Evolutionary conservation across 2,888 invertebrate species (phyloP), one percentile per base, ranked within the genome.

Genomic region (Sarcophaga carnaria): DNA sequence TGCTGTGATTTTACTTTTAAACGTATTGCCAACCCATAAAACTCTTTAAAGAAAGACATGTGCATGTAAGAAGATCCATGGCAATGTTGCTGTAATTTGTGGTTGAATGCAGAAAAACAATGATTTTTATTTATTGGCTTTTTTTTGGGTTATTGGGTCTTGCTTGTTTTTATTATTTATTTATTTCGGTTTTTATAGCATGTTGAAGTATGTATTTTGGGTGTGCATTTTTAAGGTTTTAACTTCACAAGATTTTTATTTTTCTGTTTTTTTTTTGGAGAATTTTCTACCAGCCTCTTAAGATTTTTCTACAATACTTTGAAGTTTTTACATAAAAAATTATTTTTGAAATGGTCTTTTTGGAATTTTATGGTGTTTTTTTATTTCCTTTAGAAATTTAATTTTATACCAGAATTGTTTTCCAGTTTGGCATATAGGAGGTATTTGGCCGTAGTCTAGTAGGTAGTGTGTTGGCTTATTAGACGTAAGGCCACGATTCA

Each of bases 61-160:
- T 27, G 54, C 66, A 74, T 60, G 77, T 59, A 63, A 62, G 70
- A 54, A 78, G 72, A 81, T 83, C 74, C 78, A 69, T 69, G 78
- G 75, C 74, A 84, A 11, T 62, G 84, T 87, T 88, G 86, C 83
- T 80, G 88, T 85, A 88, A 84, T 88, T 88, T 86, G 88, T 89
- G 88, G 88, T 89, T 83, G 64, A 81, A 66, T 10, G 14, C 54
- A 75, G 60, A 80, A 80, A 54, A 64, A 14, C 12, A 54, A 14
- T 54, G 17, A 54, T 25, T 54, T 64, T 62, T 49, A 25, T 67
- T 76, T 45, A 20, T 77, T 49, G 22, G 11, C 54, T 17, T 14
- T 82, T 82, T 82, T 83, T 72, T 49, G 22, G 22, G 77, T 77
- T 83, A 66, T 83, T 66, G 64, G 82, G 71, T 72, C 66, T 83